Evolutionary conservation across 2,113 vertebrate genomes (phyloP).

Genomic region (Elgaria multicarinata): DNA sequence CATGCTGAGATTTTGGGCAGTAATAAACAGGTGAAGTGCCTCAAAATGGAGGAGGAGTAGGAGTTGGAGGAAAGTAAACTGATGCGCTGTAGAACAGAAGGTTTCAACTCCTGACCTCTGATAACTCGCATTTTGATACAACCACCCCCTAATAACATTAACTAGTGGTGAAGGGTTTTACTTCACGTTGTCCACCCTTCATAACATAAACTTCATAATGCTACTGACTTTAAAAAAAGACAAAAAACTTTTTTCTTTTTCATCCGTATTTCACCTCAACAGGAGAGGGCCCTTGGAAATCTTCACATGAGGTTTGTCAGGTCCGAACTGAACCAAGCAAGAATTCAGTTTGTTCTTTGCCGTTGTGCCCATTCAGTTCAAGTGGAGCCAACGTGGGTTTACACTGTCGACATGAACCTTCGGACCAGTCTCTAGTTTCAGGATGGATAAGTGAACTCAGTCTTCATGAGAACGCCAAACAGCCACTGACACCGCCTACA

Average conservation of each 20-base stretch:
- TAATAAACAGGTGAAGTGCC: neutral
- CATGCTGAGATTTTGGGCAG: neutral
- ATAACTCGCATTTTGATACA: neutral
- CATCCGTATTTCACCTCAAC: slow-evolving; percentile 19
- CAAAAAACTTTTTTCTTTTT: neutral
- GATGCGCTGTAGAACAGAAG: neutral
- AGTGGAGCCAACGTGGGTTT: slow-evolving; percentile 45
- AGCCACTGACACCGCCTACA: slow-evolving; percentile 75
- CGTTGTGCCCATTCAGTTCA: slow-evolving; percentile 54
- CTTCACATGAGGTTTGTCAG: slow-evolving; percentile 67
- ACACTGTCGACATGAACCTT: slow-evolving; percentile 71
- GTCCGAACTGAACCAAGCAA: slow-evolving; percentile 56
- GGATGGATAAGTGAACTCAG: slow-evolving; percentile 72
- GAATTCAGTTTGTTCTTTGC: slow-evolving; percentile 62
- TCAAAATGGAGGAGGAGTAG: neutral
- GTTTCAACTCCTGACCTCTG: neutral
- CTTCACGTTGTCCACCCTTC: neutral
- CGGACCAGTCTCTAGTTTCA: slow-evolving; percentile 46
- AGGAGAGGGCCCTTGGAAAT: slow-evolving; percentile 77
- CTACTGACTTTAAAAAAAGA: neutral
- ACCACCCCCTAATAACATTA: neutral
- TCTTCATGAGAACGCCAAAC: slow-evolving; percentile 70
- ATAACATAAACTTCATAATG: neutral
- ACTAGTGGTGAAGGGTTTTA: neutral
- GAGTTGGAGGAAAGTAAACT: neutral